phyloP scores from a whole-genome alignment of 2,888 invertebrate genomes.

The Nephrocerus scutellatus region DNA sequence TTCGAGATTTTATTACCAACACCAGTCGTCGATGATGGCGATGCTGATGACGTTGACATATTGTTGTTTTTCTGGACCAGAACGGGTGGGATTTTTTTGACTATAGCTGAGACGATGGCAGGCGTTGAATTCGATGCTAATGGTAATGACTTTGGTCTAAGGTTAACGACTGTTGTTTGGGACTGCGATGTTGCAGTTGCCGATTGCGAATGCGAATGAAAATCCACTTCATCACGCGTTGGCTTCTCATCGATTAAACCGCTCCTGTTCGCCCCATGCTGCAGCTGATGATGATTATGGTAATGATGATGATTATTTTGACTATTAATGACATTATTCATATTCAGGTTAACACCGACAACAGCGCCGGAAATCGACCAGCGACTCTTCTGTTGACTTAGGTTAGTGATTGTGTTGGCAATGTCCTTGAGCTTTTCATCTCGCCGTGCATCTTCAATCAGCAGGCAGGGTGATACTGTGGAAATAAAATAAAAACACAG shows the following conservation, averaged over 20 bases:
- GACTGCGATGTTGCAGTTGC: constrained; percentile 5
- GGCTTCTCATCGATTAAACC: constrained; percentile 32
- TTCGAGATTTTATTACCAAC: constrained; percentile 25
- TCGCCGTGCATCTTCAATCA: constrained; percentile 50
- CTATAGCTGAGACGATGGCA: constrained; percentile 48
- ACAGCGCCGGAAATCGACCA: constrained; percentile 53
- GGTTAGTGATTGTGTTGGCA: constrained; percentile 72
- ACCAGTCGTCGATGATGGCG: constrained; percentile 18
- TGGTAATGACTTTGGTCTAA: constrained; percentile 47
- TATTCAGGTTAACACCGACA: too few relatives aligned
- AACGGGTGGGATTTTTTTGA: constrained; percentile 47
- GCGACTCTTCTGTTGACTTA: constrained; percentile 50
- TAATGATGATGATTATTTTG: constrained; percentile 32
- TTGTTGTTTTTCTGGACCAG: too few relatives aligned
- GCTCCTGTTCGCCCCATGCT: constrained; percentile 19
- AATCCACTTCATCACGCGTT: constrained; percentile 47
- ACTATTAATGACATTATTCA: constrained; percentile 39
- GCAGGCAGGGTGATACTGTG: constrained; percentile 42
- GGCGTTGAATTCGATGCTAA: constrained; percentile 46
- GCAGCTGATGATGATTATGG: constrained; percentile 21
- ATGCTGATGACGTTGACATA: constrained; percentile 16
- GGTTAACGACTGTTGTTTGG: constrained; percentile 24
- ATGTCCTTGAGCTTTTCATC: constrained; percentile 75
- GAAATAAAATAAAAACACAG: constrained; percentile 16
- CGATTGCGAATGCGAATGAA: constrained; percentile 25